Percentiles rank a stretch among this genome's conserved stretches.
These are phyloP conservation scores for Achlya flavicornis DNA, from an alignment of 2,888 invertebrate species.

Conservation along the genomic window DNA sequence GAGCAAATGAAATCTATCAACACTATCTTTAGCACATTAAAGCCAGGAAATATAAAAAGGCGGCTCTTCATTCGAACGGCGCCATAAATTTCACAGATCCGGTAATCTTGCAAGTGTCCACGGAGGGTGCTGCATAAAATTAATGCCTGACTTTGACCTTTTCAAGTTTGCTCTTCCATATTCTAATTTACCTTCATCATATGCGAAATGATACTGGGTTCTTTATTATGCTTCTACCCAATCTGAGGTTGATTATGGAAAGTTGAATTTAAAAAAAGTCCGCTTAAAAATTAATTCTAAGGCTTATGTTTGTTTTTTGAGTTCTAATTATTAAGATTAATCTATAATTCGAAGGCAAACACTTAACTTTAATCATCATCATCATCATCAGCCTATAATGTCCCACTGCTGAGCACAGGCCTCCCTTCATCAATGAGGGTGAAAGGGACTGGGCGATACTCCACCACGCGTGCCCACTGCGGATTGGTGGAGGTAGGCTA, in stretches of 20 bases:
- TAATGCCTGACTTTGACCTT: slow-evolving; percentile 4
- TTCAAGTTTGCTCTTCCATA: slow-evolving; percentile 1
- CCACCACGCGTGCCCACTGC: too few relatives aligned
- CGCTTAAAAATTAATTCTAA: too few relatives aligned
- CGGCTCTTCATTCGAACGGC: not conserved
- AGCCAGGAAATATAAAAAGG: slow-evolving; percentile 1
- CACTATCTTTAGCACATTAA: not conserved
- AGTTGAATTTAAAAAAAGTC: not conserved
- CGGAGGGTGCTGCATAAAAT: slow-evolving; percentile 6
- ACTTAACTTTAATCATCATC: too few relatives aligned
- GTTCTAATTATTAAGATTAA: too few relatives aligned
- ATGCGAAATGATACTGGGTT: not conserved
- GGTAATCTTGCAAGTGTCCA: slow-evolving; percentile 4
- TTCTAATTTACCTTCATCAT: slow-evolving; percentile 6
- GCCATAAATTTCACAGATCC: not conserved
- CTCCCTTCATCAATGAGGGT: too few relatives aligned
- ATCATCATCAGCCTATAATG: too few relatives aligned
- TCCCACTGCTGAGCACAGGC: too few relatives aligned
- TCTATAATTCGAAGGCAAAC: too few relatives aligned
- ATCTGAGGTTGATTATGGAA: not conserved
- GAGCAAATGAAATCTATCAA: not conserved
- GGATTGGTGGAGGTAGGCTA: too few relatives aligned
- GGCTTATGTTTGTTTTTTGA: too few relatives aligned
- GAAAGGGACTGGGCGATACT: too few relatives aligned
- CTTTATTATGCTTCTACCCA: not conserved